A percentile compares a stretch with the other conserved stretches of the same genome.
Conservation (phyloP, 2,888 invertebrate species). For the Neoascia interrupta region DNA sequence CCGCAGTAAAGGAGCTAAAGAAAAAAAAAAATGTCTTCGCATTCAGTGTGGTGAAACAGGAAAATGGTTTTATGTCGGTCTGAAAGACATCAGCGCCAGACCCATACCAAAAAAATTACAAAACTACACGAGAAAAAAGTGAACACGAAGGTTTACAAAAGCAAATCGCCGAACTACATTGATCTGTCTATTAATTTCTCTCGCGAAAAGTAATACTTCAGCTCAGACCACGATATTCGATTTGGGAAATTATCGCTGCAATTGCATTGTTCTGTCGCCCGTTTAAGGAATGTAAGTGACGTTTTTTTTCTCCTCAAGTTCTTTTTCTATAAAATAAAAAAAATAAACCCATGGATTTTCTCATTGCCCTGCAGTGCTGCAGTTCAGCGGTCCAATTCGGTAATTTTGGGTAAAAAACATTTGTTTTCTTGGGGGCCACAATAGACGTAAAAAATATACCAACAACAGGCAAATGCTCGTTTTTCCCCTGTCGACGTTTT, state of each 20-base stretch:
- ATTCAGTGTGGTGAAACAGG: conserved; percentile 72
- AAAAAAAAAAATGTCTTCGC: conserved; percentile 71
- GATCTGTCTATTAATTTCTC: conserved; percentile 49
- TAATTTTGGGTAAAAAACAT: not conserved
- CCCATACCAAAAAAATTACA: conserved; percentile 60
- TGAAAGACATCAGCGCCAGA: conserved; percentile 49
- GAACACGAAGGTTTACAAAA: conserved; percentile 51
- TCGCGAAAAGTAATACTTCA: conserved; percentile 38
- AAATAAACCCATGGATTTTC: too few species aligned
- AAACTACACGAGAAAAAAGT: conserved; percentile 53
- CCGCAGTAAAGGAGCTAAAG: conserved; percentile 38
- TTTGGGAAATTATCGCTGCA: conserved; percentile 34
- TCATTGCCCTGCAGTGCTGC: conserved; percentile 8
- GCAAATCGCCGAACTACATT: conserved; percentile 59
- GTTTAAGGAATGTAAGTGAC: conserved; percentile 65
- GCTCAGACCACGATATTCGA: conserved; percentile 36
- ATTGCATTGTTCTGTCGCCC: conserved; percentile 49
- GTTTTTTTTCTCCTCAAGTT: conserved; percentile 24
- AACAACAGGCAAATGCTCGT: not conserved
- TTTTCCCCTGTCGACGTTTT: not conserved
- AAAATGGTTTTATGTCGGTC: conserved; percentile 65
- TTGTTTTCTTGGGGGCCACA: conserved; percentile 39
- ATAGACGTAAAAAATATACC: conserved; percentile 5
- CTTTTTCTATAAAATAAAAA: too few species aligned
- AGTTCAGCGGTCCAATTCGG: conserved; percentile 2